phyloP scores from a whole-genome alignment of 2,888 invertebrate genomes.

The Cinara cedri region DNA sequence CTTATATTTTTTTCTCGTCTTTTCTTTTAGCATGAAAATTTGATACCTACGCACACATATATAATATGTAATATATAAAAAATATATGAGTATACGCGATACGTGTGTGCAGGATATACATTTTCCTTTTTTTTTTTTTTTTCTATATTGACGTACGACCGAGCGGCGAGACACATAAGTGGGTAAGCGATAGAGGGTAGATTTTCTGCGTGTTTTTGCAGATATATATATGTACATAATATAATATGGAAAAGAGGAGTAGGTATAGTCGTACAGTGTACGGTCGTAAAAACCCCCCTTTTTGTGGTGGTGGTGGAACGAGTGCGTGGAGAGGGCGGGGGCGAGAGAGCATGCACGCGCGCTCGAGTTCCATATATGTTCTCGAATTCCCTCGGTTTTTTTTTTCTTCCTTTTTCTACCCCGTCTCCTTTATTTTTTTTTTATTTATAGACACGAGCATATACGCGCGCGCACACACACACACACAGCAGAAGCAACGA shows the following conservation, averaged over 20 bases:
- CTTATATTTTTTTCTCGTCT: not conserved
- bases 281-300: conserved; percentile 44
- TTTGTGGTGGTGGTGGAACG: not conserved
- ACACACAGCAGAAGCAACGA: too few relatives aligned
- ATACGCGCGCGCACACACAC: not conserved
- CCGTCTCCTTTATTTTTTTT: conserved; percentile 19
- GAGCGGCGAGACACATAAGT: conserved; percentile 42
- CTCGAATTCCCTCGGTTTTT: conserved; percentile 51
- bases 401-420: not conserved
- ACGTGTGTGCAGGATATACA: conserved; percentile 35
- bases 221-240: conserved; percentile 41
- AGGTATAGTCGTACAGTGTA: not conserved
- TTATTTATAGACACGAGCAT: conserved; percentile 50
- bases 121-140: conserved; percentile 33
- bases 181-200: conserved; percentile 55
- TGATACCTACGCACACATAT: conserved; percentile 2
- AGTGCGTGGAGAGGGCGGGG: not conserved
- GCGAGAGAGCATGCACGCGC: conserved; percentile 11
- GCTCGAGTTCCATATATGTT: conserved; percentile 48
- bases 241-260: conserved; percentile 34
- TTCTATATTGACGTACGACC: conserved; percentile 51
- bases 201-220: conserved; percentile 51
- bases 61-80: conserved; percentile 11
- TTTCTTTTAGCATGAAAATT: conserved; percentile 26
- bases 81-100: not conserved